Evolutionary conservation across 92 coral and sea anemone species (phyloP).

Genomic region (Desmophyllum pertusum): DNA sequence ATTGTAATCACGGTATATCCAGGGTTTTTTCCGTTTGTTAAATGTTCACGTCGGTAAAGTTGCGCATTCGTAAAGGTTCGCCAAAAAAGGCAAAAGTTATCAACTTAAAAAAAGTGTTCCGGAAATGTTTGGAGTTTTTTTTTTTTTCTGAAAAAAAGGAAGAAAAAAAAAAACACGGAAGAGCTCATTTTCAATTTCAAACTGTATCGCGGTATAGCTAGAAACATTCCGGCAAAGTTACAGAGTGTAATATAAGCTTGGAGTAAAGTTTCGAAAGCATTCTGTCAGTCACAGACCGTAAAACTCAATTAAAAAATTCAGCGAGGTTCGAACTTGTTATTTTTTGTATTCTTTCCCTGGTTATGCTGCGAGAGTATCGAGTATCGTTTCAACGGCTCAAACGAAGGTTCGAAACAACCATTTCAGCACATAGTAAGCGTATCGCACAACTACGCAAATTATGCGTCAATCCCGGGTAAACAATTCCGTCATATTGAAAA

Average conservation of each 20-base stretch:
- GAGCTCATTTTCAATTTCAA: background rate
- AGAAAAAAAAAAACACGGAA: background rate
- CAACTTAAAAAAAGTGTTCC: background rate
- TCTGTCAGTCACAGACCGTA: background rate
- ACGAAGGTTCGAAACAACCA: conserved; percentile 42
- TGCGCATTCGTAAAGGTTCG: too few relatives aligned
- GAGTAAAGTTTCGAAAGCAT: background rate
- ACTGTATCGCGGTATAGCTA: too few relatives aligned
- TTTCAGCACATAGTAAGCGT: background rate
- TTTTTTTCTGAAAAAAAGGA: too few relatives aligned
- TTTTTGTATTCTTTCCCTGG: background rate
- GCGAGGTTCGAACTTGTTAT: conserved; percentile 17
- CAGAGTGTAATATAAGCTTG: background rate
- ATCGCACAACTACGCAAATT: background rate
- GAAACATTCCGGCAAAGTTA: background rate
- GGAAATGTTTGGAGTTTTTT: background rate
- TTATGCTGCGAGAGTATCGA: background rate
- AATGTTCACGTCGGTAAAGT: too few relatives aligned
- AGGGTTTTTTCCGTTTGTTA: too few relatives aligned
- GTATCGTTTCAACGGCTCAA: conserved; percentile 22
- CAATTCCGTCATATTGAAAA: background rate
- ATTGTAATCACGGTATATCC: background rate
- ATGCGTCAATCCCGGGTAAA: conserved; percentile 2
- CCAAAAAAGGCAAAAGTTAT: background rate
- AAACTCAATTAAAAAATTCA: background rate